Base-by-base conservation (phyloP, 2,888 invertebrate species). In the Erpobdella octoculata region DNA sequence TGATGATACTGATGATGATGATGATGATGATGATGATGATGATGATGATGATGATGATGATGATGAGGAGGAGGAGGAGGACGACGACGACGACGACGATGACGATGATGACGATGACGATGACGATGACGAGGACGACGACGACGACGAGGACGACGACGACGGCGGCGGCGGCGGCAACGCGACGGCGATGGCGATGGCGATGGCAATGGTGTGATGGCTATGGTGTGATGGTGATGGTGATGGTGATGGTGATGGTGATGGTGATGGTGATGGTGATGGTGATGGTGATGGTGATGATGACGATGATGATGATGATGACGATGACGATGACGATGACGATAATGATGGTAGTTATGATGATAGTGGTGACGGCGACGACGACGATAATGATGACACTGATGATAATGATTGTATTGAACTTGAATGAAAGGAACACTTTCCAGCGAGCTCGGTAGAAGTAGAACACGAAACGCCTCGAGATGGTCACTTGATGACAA, bases 391-490 rank as follows among this genome's bases (percentile, higher is more conserved):
- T 1, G 12, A 62, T 1, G 62, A 62, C 31, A 31, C 4, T 12
- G 62, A 62, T 35, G 62, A 62, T 35, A 12, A 62, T 12, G 62
- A 62, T 62, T 46, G 46, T n/a, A 46, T 46, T 46, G 46, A 46
- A 46, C 21, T 46, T n/a, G 21, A 5, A 3, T 46, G n/a, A n/a
- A n/a, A n/a, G n/a, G n/a, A n/a, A n/a, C n/a, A n/a, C n/a, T n/a
- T n/a, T n/a, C n/a, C n/a, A n/a, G n/a, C n/a, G n/a, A n/a, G n/a
- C n/a, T n/a, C n/a, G n/a, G n/a, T n/a, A n/a, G n/a, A n/a, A n/a
- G n/a, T n/a, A n/a, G n/a, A n/a, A n/a, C n/a, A n/a, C n/a, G n/a
- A n/a, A n/a, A n/a, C n/a, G n/a, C n/a, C n/a, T n/a, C n/a, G n/a
- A n/a, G n/a, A n/a, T n/a, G n/a, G n/a, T n/a, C n/a, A n/a, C n/a